phyloP scores from a whole-genome alignment of 2,888 invertebrate species.

The Ennomos quercinarius region DNA sequence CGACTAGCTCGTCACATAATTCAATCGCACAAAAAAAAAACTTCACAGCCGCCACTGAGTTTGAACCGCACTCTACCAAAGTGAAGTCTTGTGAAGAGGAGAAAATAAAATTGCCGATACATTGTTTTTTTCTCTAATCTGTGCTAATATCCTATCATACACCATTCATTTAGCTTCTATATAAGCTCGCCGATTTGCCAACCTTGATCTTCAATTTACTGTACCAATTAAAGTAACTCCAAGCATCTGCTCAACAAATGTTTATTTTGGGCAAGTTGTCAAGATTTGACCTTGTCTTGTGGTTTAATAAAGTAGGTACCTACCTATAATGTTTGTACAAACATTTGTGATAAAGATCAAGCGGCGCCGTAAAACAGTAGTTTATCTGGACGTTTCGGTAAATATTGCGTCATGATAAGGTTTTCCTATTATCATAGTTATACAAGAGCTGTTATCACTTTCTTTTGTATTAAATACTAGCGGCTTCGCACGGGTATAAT shows the following conservation, averaged over 20 bases:
- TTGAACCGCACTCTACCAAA: too few species aligned
- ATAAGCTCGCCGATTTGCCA: too few species aligned
- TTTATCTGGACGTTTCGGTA: constrained; percentile 26
- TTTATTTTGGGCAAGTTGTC: constrained; percentile 26
- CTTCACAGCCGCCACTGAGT: too few species aligned
- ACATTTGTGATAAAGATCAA: constrained; percentile 43
- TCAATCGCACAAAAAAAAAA: too few species aligned
- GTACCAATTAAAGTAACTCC: constrained; percentile 8
- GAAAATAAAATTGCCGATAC: too few species aligned
- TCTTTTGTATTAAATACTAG: constrained; percentile 14
- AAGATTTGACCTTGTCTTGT: constrained; percentile 25
- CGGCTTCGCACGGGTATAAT: too few species aligned
- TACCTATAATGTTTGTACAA: constrained; percentile 37
- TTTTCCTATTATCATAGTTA: constrained; percentile 31
- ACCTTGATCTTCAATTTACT: constrained; percentile 16
- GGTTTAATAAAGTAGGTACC: constrained; percentile 27
- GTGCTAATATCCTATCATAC: too few species aligned
- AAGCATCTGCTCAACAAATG: constrained; percentile 15
- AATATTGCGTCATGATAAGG: constrained; percentile 35
- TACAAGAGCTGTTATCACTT: constrained; percentile 21
- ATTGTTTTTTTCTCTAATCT: too few species aligned
- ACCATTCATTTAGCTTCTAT: too few species aligned
- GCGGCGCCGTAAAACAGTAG: constrained; percentile 35
- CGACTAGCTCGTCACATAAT: too few species aligned
- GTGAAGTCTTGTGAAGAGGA: too few species aligned